Conservation (phyloP, 2,113 vertebrate species). For the Aramus guarauna region DNA sequence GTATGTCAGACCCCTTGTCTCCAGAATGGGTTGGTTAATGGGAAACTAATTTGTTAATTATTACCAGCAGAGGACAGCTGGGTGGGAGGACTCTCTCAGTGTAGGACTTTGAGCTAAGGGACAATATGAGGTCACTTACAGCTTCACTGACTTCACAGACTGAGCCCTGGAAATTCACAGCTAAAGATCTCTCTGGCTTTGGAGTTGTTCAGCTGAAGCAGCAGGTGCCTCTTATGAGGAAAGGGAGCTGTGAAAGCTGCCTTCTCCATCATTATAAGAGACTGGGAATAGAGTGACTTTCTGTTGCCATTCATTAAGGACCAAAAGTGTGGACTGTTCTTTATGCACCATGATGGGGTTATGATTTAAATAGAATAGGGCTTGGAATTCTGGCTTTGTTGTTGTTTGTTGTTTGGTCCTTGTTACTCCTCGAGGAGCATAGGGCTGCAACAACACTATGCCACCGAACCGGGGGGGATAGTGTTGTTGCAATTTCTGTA, state of each 20-base stretch:
- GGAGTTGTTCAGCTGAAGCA: background rate
- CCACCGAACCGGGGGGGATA: too few relatives aligned
- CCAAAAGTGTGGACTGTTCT: background rate
- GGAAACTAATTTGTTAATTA: background rate
- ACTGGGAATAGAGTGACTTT: background rate
- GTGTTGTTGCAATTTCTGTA: too few relatives aligned
- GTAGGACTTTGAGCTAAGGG: background rate
- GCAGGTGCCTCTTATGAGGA: background rate
- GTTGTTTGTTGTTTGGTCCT: too few relatives aligned
- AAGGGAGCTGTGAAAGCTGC: background rate
- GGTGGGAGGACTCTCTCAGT: background rate
- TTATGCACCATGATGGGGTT: background rate
- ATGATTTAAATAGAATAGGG: background rate
- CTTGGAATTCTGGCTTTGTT: background rate
- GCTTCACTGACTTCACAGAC: background rate
- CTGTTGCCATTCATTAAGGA: background rate
- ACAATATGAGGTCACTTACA: background rate
- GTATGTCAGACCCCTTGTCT: conserved; percentile 58
- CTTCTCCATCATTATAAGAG: background rate
- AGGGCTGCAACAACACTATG: too few relatives aligned
- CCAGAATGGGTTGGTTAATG: background rate
- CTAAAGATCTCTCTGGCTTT: background rate
- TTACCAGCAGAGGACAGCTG: background rate
- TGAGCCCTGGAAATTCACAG: background rate
- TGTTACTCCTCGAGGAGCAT: too few relatives aligned